Base-by-base conservation (phyloP, 2,888 invertebrate species). In the Phengaris alcon region DNA sequence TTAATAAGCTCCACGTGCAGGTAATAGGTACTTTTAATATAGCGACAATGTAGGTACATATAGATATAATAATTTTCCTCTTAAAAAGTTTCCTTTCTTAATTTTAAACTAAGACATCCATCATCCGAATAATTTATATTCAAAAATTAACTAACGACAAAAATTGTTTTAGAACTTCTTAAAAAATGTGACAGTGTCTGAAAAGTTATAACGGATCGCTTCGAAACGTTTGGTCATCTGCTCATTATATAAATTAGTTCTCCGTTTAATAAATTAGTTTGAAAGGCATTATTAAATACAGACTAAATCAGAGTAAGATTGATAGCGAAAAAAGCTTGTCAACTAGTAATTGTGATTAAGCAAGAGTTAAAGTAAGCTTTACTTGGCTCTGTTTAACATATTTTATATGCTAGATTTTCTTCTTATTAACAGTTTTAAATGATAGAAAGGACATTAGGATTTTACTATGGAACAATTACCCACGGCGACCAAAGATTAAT, bases 261-360 rank as follows among this genome's bases (percentile, higher is more conserved):
- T 68, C 44, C 64, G 68, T 52, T n/a, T 68, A 22, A 64, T 35
- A 64, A 35, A 64, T 64, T 64, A 2, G 12, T 44, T 35, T 13
- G 4, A 12, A 35, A 64, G 12, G 6, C 12, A 44, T 64, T 64
- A 35, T 1, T 64, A 64, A 64, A 64, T 64, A 13, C 9, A 64
- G 22, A 13, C 22, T 13, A 64, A 64, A 35, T 15, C 85, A 84
- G 76, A 68, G 79, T 85, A 85, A 52, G 35, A 64, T 12, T 44
- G 13, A 15, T 35, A 64, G 12, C 35, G 64, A 44, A 35, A 64
- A 64, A 64, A 12, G 64, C 35, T 44, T 15, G 59, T 64, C 59
- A 64, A 64, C 57, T 22, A 64, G 10, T 52, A 52, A 52, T 1
- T 52, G 13, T 12, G 5, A 64, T 44, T 64, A 44, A 64, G 59